Conservation (phyloP, 2,888 invertebrate species). For the Polylopha cassiicola region DNA sequence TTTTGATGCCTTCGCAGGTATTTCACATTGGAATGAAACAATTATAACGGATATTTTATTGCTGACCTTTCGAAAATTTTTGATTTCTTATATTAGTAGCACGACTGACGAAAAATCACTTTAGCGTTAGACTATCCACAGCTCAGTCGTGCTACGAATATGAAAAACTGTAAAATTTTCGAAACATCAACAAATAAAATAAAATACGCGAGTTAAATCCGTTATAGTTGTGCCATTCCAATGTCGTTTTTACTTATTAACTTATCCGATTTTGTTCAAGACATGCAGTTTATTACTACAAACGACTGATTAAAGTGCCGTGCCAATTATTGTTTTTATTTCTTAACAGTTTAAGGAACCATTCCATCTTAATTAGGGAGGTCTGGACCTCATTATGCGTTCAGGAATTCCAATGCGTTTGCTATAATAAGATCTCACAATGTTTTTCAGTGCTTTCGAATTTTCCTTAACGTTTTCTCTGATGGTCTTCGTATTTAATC, state of each 20-base stretch:
- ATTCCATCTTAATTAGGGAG: constrained; percentile 18
- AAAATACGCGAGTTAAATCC: no score
- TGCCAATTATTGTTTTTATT: constrained; percentile 19
- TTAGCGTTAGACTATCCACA: no score
- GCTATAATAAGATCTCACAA: constrained; percentile 5
- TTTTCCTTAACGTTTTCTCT: constrained; percentile 15
- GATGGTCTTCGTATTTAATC: constrained; percentile 28
- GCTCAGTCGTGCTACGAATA: no score
- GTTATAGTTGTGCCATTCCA: neutral
- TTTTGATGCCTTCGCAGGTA: no score
- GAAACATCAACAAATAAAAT: no score
- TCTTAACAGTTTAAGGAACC: constrained; percentile 9
- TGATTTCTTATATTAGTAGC: no score
- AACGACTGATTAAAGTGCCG: constrained; percentile 1
- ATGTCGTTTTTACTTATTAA: neutral
- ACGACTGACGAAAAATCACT: no score
- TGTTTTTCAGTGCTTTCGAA: constrained; percentile 1
- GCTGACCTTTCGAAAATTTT: no score
- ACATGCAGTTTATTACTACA: constrained; percentile 14
- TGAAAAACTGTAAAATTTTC: no score
- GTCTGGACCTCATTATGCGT: neutral
- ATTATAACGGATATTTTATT: no score
- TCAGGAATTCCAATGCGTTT: constrained; percentile 12
- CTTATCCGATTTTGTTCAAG: constrained; percentile 1
- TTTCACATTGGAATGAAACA: no score